Percentiles rank a stretch among this genome's conserved stretches.
These are phyloP conservation scores for Coelopa frigida DNA, from an alignment of 1,140 invertebrate genomes.

Conservation along the genomic window DNA sequence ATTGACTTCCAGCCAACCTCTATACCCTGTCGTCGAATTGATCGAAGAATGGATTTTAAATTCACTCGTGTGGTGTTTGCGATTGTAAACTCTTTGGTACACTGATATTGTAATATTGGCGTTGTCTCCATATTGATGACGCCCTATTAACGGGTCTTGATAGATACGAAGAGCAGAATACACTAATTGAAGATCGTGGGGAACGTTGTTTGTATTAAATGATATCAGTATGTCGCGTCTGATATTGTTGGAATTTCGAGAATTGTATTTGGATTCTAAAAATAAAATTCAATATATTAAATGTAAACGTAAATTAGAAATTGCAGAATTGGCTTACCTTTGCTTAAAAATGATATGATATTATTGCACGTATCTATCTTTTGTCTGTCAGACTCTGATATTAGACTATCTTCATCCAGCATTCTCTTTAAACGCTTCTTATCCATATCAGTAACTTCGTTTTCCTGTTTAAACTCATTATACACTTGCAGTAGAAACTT, in stretches of 20 bases:
- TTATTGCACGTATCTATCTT: slow-evolving; percentile 39
- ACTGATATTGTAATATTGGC: slow-evolving; percentile 26
- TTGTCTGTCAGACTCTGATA: slow-evolving; percentile 28
- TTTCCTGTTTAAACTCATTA: slow-evolving; percentile 35
- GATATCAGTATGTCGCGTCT: slow-evolving; percentile 8
- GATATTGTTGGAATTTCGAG: not conserved
- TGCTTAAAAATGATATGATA: slow-evolving; percentile 31
- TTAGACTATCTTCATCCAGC: slow-evolving; percentile 28
- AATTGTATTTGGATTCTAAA: slow-evolving; percentile 4
- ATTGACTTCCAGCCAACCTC: slow-evolving; percentile 39
- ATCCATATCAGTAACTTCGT: slow-evolving; percentile 24
- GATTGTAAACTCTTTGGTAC: slow-evolving; percentile 18
- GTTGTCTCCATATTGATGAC: not conserved
- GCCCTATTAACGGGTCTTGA: slow-evolving; percentile 19
- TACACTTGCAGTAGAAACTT: slow-evolving; percentile 40
- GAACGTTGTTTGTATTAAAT: slow-evolving; percentile 37
- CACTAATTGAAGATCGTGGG: slow-evolving; percentile 22
- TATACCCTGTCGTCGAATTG: slow-evolving; percentile 25
- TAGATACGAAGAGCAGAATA: slow-evolving; percentile 32
- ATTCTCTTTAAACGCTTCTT: slow-evolving; percentile 30
- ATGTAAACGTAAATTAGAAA: not conserved
- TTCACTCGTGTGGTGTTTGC: not conserved
- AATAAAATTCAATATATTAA: not conserved
- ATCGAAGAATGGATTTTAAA: slow-evolving; percentile 23
- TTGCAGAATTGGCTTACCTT: slow-evolving; percentile 3